These are phyloP conservation scores for Dryadula phaetusa DNA, from an alignment of 2,888 invertebrate genomes.

Conservation along the genomic window DNA sequence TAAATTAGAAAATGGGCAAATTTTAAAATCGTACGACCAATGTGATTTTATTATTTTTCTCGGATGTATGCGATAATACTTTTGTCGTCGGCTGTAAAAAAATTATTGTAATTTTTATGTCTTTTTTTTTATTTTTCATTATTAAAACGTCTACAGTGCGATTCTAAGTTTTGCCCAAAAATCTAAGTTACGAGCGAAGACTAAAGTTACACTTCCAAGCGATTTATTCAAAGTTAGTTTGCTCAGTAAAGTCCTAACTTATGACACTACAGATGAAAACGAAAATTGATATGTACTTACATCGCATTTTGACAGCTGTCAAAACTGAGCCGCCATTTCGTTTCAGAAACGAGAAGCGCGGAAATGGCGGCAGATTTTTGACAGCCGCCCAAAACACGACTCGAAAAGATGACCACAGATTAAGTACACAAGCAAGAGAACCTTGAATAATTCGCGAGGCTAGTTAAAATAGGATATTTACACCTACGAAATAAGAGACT, in stretches of 20 bases:
- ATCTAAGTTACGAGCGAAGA: slow-evolving; percentile 48
- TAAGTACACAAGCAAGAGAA: slow-evolving; percentile 39
- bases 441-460: slow-evolving; percentile 29
- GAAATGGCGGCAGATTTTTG: slow-evolving; percentile 18
- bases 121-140: slow-evolving; percentile 11
- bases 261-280: slow-evolving; percentile 34
- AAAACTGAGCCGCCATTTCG: slow-evolving; percentile 48
- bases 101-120: not conserved
- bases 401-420: slow-evolving; percentile 27
- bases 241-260: slow-evolving; percentile 49
- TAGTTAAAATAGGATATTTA: slow-evolving; percentile 38
- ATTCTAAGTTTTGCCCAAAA: slow-evolving; percentile 56
- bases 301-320: slow-evolving; percentile 52
- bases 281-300: slow-evolving; percentile 64
- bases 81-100: not conserved
- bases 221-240: slow-evolving; percentile 55
- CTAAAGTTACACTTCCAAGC: slow-evolving; percentile 45
- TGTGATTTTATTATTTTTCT: slow-evolving; percentile 7
- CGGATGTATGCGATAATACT: not conserved
- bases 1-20: slow-evolving; percentile 39
- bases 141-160: slow-evolving; percentile 49
- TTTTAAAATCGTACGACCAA: slow-evolving; percentile 36
- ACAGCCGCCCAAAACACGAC: slow-evolving; percentile 25
- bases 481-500: slow-evolving; percentile 55
- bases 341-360: slow-evolving; percentile 29